Percentiles rank a stretch among this genome's conserved stretches.
Conservation (phyloP, 2,113 vertebrate genomes). For the Piaya cayana region DNA sequence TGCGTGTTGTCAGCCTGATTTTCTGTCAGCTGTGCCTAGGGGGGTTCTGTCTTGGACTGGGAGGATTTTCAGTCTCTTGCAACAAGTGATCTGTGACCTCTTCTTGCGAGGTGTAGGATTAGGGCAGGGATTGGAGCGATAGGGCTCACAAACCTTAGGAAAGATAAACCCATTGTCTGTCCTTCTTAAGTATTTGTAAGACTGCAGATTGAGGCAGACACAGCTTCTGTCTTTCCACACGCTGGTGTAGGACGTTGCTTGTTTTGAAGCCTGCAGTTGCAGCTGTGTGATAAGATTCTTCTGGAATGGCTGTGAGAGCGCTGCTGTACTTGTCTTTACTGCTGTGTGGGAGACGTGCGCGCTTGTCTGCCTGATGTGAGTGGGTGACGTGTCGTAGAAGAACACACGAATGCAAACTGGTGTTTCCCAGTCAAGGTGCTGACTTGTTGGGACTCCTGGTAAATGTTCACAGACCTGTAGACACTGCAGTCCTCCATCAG, state of each 20-base stretch:
- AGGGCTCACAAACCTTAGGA: neutral
- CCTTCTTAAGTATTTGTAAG: neutral
- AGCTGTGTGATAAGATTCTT: neutral
- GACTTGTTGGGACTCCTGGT: neutral
- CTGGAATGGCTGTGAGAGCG: neutral
- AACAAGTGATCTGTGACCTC: neutral
- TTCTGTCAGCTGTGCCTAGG: neutral
- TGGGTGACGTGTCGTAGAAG: accelerated
- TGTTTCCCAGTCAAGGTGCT: neutral
- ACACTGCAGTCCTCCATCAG: neutral
- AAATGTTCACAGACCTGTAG: neutral
- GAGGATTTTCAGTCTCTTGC: neutral
- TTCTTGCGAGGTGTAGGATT: neutral
- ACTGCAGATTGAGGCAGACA: neutral
- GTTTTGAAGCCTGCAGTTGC: neutral
- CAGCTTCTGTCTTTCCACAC: neutral
- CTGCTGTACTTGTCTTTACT: neutral
- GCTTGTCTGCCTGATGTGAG: neutral
- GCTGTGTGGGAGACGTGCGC: neutral
- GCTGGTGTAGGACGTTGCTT: neutral
- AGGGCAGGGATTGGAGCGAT: neutral
- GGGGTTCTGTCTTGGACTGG: neutral
- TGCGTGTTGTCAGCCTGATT: neutral
- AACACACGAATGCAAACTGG: neutral
- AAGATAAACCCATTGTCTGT: neutral